Evolutionary conservation across 1,140 invertebrate genomes (phyloP).

Genomic region (Penaeus japonicus): DNA sequence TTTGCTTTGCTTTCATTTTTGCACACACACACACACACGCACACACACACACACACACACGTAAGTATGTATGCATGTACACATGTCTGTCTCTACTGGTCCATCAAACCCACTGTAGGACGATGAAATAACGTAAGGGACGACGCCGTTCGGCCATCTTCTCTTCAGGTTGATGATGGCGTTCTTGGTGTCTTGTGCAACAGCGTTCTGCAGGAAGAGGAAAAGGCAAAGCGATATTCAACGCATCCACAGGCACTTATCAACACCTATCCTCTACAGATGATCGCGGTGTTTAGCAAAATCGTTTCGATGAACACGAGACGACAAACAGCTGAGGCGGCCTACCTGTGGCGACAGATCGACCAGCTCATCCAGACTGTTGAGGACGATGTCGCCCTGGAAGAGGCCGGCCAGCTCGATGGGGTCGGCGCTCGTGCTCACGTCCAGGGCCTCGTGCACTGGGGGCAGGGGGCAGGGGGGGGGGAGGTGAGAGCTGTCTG

Average conservation of each 20-base stretch:
- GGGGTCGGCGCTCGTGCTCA: conserved; percentile 53
- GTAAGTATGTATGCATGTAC: neutral
- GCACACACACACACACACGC: too few relatives aligned
- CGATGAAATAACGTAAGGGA: conserved; percentile 64
- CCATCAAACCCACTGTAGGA: conserved; percentile 59
- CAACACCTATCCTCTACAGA: too few relatives aligned
- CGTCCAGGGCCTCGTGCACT: too few relatives aligned
- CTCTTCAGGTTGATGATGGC: conserved; percentile 50
- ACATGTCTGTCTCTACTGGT: neutral
- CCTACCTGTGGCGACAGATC: neutral
- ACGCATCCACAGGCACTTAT: too few relatives aligned
- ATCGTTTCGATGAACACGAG: too few relatives aligned
- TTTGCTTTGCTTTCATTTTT: neutral
- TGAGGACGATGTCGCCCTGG: conserved; percentile 62
- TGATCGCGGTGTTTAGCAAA: too few relatives aligned
- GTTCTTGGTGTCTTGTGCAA: conserved; percentile 37
- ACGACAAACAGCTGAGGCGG: too few relatives aligned
- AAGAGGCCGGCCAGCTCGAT: conserved; percentile 62
- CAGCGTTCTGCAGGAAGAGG: neutral
- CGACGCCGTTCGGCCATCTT: conserved; percentile 61
- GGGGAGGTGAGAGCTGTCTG: too few relatives aligned
- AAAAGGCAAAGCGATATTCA: too few relatives aligned
- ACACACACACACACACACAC: too few relatives aligned
- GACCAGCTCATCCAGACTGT: neutral
- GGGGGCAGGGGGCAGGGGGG: too few relatives aligned